Evolutionary conservation across 2,113 vertebrate genomes (phyloP).

Genomic region (Misgurnus anguillicaudatus): DNA sequence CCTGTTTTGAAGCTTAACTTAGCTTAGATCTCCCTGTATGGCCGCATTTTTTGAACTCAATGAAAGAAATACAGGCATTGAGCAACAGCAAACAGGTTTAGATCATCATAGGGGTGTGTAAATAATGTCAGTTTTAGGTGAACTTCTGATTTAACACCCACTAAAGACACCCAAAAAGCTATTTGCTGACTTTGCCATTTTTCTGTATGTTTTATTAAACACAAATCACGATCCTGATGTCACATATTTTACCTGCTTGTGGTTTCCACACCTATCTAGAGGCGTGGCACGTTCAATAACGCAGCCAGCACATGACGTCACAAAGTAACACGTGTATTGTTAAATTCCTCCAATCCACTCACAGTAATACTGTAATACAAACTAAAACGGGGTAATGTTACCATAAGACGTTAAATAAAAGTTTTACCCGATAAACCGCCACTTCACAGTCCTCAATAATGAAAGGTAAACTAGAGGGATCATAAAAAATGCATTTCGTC

Average conservation of each 20-base stretch:
- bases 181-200: not conserved
- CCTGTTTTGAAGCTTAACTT: too few relatives aligned
- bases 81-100: not conserved
- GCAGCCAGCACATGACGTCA: not conserved
- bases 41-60: too few relatives aligned
- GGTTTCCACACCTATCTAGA: not conserved
- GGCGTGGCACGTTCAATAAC: not conserved
- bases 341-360: not conserved
- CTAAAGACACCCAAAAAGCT: not conserved
- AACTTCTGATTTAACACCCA: not conserved
- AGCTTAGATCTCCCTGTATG: too few relatives aligned
- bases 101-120: not conserved
- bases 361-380: not conserved
- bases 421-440: constrained; percentile 55
- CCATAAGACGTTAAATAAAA: constrained; percentile 55
- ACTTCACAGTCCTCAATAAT: constrained; percentile 63
- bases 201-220: not conserved
- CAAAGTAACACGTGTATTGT: not conserved
- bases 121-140: not conserved
- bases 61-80: too few relatives aligned
- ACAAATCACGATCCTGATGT: not conserved
- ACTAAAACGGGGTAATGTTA: not conserved
- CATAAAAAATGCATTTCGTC: constrained; percentile 59
- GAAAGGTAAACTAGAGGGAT: constrained; percentile 51
- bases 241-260: not conserved